Evolutionary conservation across 2,113 vertebrate species (phyloP), one percentile per base, ranked within the genome.

Genomic region (Hemiprocne comata): DNA sequence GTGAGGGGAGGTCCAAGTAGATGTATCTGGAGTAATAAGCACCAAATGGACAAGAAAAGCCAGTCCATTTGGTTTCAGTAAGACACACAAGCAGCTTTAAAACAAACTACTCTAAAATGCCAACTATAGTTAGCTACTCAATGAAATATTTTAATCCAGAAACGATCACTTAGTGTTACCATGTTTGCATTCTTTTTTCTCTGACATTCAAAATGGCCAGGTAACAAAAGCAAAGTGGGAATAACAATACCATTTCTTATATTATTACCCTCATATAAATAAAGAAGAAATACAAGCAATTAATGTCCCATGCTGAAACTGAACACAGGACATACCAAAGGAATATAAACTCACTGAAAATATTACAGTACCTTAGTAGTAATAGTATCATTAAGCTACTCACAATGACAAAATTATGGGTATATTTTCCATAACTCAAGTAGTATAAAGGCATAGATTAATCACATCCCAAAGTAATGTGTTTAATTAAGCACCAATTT

Each of bases 1-100:
- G 24, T n/a, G 34, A 75, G 6, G 8, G 17, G 11, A 82, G 19
- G 21, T 53, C 44, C 26, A 78, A 48, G 28, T 51, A 2, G 8
- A 21, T 2, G 2, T 16, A 36, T 31, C 28, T 1, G 0, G 13
- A 66, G 21, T 10, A 57, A 55, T 2, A 44, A 48, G 34, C 40
- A 25, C 28, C 53, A 38, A 6, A 12, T 4, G 34, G 54, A 34
- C 7, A 50, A 11, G 33, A 72, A 69, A 64, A 64, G 8, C 1
- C 44, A 44, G 13, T 53, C 50, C 31, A 16, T 29, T 8, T 66
- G 23, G 12, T 17, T 76, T 79, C 36, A 69, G 36, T 51, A 44
- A 50, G 23, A 75, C 4, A 55, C 1, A 1, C 0, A 1, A 91
- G 17, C 9, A 76, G 10, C 25, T 58, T 85, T 65, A 79, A 92